Conservation (phyloP, 2,888 invertebrate species). For the Brachypalpus laphriformis region DNA sequence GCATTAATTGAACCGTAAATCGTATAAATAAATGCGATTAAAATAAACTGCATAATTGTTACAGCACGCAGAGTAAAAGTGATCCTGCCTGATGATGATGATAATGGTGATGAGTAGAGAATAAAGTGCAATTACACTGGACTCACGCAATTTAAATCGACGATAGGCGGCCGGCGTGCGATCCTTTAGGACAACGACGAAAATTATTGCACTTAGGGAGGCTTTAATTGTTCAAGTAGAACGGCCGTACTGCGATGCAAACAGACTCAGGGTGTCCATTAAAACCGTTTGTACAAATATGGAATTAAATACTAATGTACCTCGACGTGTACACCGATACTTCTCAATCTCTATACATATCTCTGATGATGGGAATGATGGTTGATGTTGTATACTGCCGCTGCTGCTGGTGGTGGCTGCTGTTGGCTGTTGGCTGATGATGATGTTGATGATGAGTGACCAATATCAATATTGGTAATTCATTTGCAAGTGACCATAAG, state of each 20-base stretch:
- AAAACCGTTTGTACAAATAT: conserved; percentile 74
- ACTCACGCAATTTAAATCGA: conserved; percentile 61
- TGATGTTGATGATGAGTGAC: conserved; percentile 68
- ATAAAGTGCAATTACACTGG: conserved; percentile 64
- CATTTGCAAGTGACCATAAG: conserved; percentile 71
- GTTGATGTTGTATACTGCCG: conserved; percentile 16
- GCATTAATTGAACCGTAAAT: conserved; percentile 67
- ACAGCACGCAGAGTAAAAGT: conserved; percentile 39
- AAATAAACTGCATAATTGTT: conserved; percentile 69
- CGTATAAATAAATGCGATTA: conserved; percentile 72
- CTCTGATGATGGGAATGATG: conserved; percentile 34
- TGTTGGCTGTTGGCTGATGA: conserved; percentile 35
- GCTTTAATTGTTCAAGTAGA: conserved; percentile 68
- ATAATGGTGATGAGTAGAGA: conserved; percentile 71
- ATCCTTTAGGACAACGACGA: conserved; percentile 41
- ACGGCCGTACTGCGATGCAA: conserved; percentile 45
- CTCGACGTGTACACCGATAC: conserved; percentile 53
- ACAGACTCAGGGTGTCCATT: conserved; percentile 69
- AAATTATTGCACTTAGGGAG: conserved; percentile 62
- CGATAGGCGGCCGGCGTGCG: conserved; percentile 49
- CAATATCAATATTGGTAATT: conserved; percentile 73
- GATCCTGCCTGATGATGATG: conserved; percentile 67
- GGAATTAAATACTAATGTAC: conserved; percentile 73
- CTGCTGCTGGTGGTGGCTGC: conserved; percentile 12
- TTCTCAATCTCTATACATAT: neutral